Base-by-base conservation (phyloP, 2,888 invertebrate genomes). In the Yponomeuta malinellus region DNA sequence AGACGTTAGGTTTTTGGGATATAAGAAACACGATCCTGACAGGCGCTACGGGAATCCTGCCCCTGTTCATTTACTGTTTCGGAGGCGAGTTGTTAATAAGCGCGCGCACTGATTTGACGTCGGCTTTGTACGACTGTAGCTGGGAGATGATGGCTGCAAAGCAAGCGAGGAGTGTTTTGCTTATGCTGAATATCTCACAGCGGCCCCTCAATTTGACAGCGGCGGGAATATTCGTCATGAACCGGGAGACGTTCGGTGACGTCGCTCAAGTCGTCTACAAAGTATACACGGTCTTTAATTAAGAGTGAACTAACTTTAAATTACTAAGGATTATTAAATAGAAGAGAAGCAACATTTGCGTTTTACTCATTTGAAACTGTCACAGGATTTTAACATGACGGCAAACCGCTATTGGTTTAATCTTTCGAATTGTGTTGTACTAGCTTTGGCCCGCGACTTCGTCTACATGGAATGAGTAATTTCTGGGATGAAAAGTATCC, bases 201-300 rank as follows among this genome's bases (percentile, higher is more conserved):
- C 79, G 76, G 23, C 81, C 83, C 0, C 73, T 85, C 15, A 76
- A 73, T 74, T 77, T 86, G 72, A 85, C 83, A 3, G 86, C 87
- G 3, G 85, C 83, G 5, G 81, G 81, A 74, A 71, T 84, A 67
- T 83, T 85, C 59, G 72, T 82, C 10, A 86, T 87, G 85, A 85
- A 84, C 68, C 78, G 85, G 63, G 79, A 86, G 48, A 87, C 85
- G 15, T 87, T 87, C 71, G 86, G 83, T 0, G 74, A 82, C 23
- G 79, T 87, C 5, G 83, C 78, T 1, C 86, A 84, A 74, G 79
- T 84, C 37, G 78, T 87, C 69, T 87, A 87, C 72, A 86, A 86
- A 78, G 83, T 86, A 75, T 86, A 86, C 72, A 85, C 86, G 12
- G 84, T 85, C 48, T 85, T 86, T 74, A 85, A 86, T 76, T 86